Percentiles rank a stretch among this genome's conserved stretches.
Conservation (phyloP, 2,797 vertebrate species). For the Australoheros facetus region DNA sequence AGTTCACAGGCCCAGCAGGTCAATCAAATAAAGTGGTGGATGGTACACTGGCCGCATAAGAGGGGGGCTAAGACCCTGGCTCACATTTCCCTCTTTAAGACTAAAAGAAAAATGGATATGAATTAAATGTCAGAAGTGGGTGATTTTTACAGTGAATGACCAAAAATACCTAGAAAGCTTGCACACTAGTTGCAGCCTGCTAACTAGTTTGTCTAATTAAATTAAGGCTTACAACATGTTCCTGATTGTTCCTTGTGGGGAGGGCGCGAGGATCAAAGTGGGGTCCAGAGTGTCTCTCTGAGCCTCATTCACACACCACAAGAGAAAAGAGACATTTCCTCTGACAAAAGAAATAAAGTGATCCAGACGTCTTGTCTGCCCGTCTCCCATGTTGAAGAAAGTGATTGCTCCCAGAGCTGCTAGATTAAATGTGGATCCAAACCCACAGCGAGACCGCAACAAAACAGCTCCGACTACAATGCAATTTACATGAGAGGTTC, state of each 20-base stretch:
- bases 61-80: neutral
- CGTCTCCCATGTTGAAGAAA: conserved; percentile 68
- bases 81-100: neutral
- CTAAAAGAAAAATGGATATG: neutral
- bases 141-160: neutral
- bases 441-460: conserved; percentile 77
- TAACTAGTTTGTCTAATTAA: conserved; percentile 18
- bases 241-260: neutral
- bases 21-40: conserved; percentile 54
- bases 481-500: conserved; percentile 74
- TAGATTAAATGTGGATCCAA: conserved; percentile 80
- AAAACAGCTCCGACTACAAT: conserved; percentile 76
- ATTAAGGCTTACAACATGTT: conserved; percentile 17
- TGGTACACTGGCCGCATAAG: conserved; percentile 28
- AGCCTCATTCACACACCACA: conserved; percentile 43
- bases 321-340: conserved; percentile 76
- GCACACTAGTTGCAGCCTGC: neutral
- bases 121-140: neutral
- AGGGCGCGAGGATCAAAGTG: conserved; percentile 22
- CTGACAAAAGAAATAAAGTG: conserved; percentile 74
- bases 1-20: conserved; percentile 61
- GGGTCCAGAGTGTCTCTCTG: conserved; percentile 40
- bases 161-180: neutral
- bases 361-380: conserved; percentile 72
- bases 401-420: conserved; percentile 82